phyloP scores from a whole-genome alignment of 2,113 vertebrate species.

The Mus musculus region DNA sequence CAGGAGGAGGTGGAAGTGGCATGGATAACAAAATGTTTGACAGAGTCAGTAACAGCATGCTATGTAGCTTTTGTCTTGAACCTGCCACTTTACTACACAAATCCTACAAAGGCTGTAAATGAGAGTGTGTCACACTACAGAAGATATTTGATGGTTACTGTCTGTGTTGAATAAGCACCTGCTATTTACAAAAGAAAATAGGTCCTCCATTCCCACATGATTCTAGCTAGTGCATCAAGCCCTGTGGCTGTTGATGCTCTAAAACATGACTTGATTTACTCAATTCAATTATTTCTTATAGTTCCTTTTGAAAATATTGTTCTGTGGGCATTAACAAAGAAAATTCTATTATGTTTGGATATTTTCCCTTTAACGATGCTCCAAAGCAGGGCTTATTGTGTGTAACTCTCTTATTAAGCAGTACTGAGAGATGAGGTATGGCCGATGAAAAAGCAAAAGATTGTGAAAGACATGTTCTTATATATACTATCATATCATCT shows the following conservation, averaged over 20 bases:
- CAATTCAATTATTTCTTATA: constrained; percentile 6
- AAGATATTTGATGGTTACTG: neutral
- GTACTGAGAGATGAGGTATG: neutral
- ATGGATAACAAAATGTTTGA: neutral
- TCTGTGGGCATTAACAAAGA: neutral
- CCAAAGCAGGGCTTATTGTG: neutral
- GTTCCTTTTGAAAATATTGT: neutral
- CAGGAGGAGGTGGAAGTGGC: neutral
- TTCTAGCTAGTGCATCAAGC: neutral
- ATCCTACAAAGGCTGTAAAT: neutral
- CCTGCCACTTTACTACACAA: neutral
- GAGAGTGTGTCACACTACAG: neutral
- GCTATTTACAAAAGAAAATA: neutral
- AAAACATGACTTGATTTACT: neutral
- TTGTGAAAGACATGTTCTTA: neutral
- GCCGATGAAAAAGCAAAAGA: neutral
- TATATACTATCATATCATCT: too few relatives aligned
- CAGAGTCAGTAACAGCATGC: neutral
- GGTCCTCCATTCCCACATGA: neutral
- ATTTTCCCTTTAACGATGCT: neutral
- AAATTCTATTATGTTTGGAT: neutral
- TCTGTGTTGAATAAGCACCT: neutral
- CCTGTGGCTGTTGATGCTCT: neutral
- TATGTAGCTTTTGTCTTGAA: neutral
- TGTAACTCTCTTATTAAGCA: neutral